phyloP scores from a whole-genome alignment of 1,140 invertebrate species.

The Drosophila ananassae region DNA sequence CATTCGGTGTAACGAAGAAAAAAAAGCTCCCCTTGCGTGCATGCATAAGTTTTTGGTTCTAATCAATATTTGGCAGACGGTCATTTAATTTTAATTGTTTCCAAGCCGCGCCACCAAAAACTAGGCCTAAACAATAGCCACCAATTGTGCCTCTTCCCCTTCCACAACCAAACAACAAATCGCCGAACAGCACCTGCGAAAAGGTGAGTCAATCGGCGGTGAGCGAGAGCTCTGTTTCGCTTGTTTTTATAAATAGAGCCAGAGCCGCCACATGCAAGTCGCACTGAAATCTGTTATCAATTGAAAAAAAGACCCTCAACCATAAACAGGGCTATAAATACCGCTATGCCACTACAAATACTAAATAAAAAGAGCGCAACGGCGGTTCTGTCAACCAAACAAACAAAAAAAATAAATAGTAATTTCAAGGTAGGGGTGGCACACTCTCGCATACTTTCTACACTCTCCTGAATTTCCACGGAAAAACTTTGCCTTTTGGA shows the following conservation, averaged over 20 bases:
- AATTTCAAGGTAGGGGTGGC: background rate
- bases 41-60: slow-evolving; percentile 60
- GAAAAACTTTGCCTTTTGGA: slow-evolving; percentile 36
- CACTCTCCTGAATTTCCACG: background rate
- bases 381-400: slow-evolving; percentile 6
- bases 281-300: slow-evolving; percentile 65
- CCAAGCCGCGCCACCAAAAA: slow-evolving; percentile 24
- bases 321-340: slow-evolving; percentile 69
- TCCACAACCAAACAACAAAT: slow-evolving; percentile 16
- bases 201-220: slow-evolving; percentile 61
- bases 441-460: background rate
- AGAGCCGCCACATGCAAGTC: slow-evolving; percentile 33
- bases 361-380: slow-evolving; percentile 17
- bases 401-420: slow-evolving; percentile 7
- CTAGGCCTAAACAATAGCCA: slow-evolving; percentile 20
- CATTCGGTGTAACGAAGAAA: slow-evolving; percentile 20
- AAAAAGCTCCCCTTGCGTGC: slow-evolving; percentile 43
- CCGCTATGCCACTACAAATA: slow-evolving; percentile 37
- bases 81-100: slow-evolving; percentile 72
- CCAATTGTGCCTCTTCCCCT: slow-evolving; percentile 17
- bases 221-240: slow-evolving; percentile 39
- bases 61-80: slow-evolving; percentile 72
- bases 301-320: slow-evolving; percentile 49
- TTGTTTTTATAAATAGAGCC: slow-evolving; percentile 67
- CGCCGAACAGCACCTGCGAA: slow-evolving; percentile 22